phyloP scores from a whole-genome alignment of 2,888 invertebrate genomes.

The Drymonia ruficornis region DNA sequence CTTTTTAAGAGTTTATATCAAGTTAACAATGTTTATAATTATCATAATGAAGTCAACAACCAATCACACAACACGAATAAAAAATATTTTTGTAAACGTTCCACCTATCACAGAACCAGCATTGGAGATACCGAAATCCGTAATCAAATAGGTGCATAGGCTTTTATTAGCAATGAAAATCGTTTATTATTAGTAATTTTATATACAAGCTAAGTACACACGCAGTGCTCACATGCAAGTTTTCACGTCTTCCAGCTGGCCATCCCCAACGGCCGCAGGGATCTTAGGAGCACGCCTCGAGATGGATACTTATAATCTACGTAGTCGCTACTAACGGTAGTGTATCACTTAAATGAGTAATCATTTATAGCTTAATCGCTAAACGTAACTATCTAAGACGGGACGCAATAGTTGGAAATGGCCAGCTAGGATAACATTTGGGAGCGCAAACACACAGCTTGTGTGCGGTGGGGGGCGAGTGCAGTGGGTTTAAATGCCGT shows the following conservation, averaged over 20 bases:
- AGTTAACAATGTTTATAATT: constrained; percentile 19
- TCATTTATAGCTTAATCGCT: constrained; percentile 38
- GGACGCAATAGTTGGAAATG: constrained; percentile 45
- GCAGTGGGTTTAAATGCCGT: constrained; percentile 51
- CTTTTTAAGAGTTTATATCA: constrained; percentile 11
- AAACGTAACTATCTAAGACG: constrained; percentile 21
- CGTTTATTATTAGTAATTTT: constrained; percentile 55
- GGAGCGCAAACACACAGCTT: constrained; percentile 27
- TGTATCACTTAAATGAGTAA: constrained; percentile 17
- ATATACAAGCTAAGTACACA: constrained; percentile 62
- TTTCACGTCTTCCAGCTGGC: constrained; percentile 53
- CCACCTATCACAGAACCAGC: constrained; percentile 12
- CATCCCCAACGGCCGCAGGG: constrained; percentile 44
- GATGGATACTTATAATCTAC: constrained; percentile 18
- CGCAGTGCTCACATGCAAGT: constrained; percentile 44
- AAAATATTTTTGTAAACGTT: constrained; percentile 14
- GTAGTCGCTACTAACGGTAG: constrained; percentile 16
- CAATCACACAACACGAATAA: constrained; percentile 15
- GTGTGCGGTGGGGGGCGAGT: constrained; percentile 24
- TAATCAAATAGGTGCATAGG: constrained; percentile 11
- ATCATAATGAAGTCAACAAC: constrained; percentile 11
- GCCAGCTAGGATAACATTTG: constrained; percentile 52
- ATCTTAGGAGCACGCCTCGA: constrained; percentile 11
- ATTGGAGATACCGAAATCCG: constrained; percentile 9
- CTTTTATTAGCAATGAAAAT: constrained; percentile 24